phyloP scores from a whole-genome alignment of 2,113 vertebrate genomes.

The Aspidoscelis tigris region DNA sequence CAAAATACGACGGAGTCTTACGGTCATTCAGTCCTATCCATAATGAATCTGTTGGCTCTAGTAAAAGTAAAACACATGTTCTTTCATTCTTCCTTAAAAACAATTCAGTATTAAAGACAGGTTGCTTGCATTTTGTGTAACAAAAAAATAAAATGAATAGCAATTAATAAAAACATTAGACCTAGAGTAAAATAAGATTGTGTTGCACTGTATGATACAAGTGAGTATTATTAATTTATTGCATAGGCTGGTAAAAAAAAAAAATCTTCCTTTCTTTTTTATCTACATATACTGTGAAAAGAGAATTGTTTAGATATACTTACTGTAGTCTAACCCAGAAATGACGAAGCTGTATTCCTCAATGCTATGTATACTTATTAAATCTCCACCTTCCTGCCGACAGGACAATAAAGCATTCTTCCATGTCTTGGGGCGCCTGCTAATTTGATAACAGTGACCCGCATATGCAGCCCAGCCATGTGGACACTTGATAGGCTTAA shows the following conservation, averaged over 20 bases:
- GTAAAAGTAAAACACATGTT: constrained; percentile 30
- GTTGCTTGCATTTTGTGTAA: neutral
- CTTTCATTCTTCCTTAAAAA: too few species aligned
- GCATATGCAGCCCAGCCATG: constrained; percentile 85
- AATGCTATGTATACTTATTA: constrained; percentile 87
- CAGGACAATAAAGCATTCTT: constrained; percentile 83
- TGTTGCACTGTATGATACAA: too few species aligned
- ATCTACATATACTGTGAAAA: neutral
- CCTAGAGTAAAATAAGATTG: too few species aligned
- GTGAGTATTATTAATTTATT: too few species aligned
- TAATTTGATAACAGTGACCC: constrained; percentile 88
- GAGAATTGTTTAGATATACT: neutral
- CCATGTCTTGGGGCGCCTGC: constrained; percentile 84
- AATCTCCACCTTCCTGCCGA: constrained; percentile 85
- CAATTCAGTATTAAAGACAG: too few species aligned
- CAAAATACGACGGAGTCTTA: constrained; percentile 86
- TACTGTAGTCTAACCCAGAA: constrained; percentile 84
- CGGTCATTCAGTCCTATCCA: constrained; percentile 95
- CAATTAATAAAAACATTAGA: too few species aligned
- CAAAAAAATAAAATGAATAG: too few species aligned
- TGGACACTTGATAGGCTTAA: constrained; percentile 80
- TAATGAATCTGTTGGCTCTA: constrained; percentile 83
- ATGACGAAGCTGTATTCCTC: constrained; percentile 91
- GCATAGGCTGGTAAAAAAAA: too few species aligned
- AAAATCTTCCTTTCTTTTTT: neutral